These are phyloP conservation scores for Amyelois transitella DNA, from an alignment of 1,140 invertebrate genomes.

Conservation along the genomic window DNA sequence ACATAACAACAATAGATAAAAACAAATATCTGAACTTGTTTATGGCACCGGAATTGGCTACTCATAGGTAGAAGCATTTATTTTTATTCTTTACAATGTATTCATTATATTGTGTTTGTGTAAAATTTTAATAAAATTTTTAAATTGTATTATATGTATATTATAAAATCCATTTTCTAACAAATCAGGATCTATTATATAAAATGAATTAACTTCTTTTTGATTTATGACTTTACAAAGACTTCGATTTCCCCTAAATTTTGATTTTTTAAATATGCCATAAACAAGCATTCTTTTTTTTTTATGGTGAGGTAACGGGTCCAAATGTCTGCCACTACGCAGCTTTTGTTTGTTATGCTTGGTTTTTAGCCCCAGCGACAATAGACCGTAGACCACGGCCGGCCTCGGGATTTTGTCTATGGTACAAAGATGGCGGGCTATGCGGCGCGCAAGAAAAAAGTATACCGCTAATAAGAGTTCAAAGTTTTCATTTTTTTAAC, in stretches of 20 bases:
- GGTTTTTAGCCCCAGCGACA: constrained; percentile 33
- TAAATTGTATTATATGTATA: no score
- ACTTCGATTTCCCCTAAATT: no score
- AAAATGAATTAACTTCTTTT: no score
- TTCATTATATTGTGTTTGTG: no score
- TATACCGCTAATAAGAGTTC: constrained; percentile 22
- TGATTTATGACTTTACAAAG: no score
- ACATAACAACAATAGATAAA: not conserved
- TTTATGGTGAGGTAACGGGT: not conserved
- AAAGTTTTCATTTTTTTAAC: constrained; percentile 18
- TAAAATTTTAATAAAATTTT: no score
- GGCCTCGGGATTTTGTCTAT: constrained; percentile 10
- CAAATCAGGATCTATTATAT: no score
- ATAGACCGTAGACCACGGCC: constrained; percentile 13
- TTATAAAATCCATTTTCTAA: no score
- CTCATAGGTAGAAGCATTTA: no score
- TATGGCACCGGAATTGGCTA: not conserved
- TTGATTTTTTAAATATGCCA: no score
- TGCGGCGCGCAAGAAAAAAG: constrained; percentile 24
- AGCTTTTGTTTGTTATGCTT: constrained; percentile 56
- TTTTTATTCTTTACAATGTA: no score
- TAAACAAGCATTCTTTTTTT: not conserved
- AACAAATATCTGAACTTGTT: not conserved
- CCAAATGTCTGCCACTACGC: constrained; percentile 32
- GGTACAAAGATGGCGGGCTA: constrained; percentile 17